Conservation (phyloP, 2,888 invertebrate genomes). For the Dolichopus griseipennis region DNA sequence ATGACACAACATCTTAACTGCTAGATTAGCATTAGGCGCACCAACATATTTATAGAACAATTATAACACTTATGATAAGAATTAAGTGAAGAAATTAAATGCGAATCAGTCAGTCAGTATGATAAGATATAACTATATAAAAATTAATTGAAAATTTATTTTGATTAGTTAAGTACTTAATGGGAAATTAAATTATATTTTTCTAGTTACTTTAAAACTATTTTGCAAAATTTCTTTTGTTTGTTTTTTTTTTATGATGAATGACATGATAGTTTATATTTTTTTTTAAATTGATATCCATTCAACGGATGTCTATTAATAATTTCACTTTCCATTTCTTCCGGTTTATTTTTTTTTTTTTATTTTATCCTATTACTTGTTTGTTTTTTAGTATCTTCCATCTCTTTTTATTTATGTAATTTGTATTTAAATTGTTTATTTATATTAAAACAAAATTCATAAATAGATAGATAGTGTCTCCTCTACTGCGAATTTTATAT, state of each 20-base stretch:
- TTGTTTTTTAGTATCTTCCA: not conserved
- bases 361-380: not conserved
- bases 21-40: no score
- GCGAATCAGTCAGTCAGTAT: no score
- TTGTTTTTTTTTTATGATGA: not conserved
- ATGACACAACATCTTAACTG: no score
- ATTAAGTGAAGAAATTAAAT: no score
- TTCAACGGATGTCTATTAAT: not conserved
- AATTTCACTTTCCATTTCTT: slow-evolving; percentile 4
- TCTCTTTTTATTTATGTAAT: not conserved
- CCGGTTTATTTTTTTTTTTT: not conserved
- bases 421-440: not conserved
- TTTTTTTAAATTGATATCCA: not conserved
- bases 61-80: no score
- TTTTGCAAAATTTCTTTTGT: not conserved
- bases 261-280: not conserved
- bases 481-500: not conserved
- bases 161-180: no score
- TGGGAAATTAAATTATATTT: no score
- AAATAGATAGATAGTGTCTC: not conserved
- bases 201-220: no score
- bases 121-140: no score
- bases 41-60: no score
- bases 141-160: no score
- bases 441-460: no score